Percentiles rank a stretch among this genome's conserved stretches.
phyloP scores from a whole-genome alignment of 2,797 vertebrate genomes.

The Clarias platycephalus region DNA sequence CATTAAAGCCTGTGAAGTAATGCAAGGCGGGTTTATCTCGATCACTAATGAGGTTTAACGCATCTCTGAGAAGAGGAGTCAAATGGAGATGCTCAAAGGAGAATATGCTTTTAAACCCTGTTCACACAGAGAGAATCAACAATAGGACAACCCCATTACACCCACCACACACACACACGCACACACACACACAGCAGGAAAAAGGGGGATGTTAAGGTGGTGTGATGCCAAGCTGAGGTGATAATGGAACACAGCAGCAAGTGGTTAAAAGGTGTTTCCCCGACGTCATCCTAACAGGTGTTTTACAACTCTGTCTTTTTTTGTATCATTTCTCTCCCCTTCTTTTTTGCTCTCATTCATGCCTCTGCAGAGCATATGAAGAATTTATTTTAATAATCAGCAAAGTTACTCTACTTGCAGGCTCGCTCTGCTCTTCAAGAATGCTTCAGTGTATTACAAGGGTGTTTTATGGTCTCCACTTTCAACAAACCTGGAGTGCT shows the following conservation, averaged over 20 bases:
- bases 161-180: slow-evolving; percentile 6
- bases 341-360: background rate
- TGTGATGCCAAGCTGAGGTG: slow-evolving; percentile 8
- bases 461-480: slow-evolving; percentile 33
- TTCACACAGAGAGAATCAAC: slow-evolving; percentile 23
- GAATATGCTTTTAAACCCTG: slow-evolving; percentile 31
- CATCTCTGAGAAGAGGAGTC: slow-evolving; percentile 30
- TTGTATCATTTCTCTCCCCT: background rate
- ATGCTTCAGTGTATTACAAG: slow-evolving; percentile 29
- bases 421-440: slow-evolving; percentile 21
- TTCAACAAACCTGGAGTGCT: slow-evolving; percentile 33
- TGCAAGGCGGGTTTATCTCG: slow-evolving; percentile 34
- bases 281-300: slow-evolving; percentile 37
- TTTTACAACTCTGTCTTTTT: slow-evolving; percentile 31
- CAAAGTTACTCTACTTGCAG: slow-evolving; percentile 7
- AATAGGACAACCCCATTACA: slow-evolving; percentile 36
- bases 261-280: slow-evolving; percentile 33
- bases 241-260: slow-evolving; percentile 37
- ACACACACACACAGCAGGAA: background rate
- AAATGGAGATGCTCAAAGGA: slow-evolving; percentile 25
- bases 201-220: background rate
- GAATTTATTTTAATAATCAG: slow-evolving; percentile 22
- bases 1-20: slow-evolving; percentile 36
- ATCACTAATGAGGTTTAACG: slow-evolving; percentile 46
- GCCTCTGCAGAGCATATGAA: background rate